Evolutionary conservation across 1,140 invertebrate genomes (phyloP).

Genomic region (Arctopsyche grandis): DNA sequence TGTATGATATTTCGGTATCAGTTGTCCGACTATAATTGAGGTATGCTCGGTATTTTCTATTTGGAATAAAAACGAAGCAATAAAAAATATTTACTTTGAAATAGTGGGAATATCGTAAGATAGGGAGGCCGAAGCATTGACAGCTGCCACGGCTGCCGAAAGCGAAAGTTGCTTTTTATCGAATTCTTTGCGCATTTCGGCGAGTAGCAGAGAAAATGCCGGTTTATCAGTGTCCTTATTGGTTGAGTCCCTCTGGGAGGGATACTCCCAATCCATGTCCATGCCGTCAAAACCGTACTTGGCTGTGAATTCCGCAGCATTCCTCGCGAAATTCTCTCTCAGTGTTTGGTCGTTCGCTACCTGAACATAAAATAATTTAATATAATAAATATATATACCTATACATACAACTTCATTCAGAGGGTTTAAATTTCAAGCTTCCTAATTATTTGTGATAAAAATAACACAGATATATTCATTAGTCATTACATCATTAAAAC

Average conservation of each 20-base stretch:
- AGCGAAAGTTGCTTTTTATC: conserved; percentile 65
- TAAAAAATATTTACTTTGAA: conserved; percentile 53
- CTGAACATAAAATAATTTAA: conserved; percentile 54
- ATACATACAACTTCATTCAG: not conserved
- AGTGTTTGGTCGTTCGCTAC: conserved; percentile 64
- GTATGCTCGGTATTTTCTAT: too few relatives aligned
- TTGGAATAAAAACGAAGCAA: too few relatives aligned
- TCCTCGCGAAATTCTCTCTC: conserved; percentile 71
- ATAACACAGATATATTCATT: not conserved
- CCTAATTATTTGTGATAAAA: not conserved
- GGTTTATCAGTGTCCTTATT: conserved; percentile 63
- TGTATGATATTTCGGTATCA: too few relatives aligned
- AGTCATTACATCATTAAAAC: too few relatives aligned
- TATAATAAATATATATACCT: not conserved
- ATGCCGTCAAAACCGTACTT: conserved; percentile 82
- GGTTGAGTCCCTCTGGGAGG: conserved; percentile 72
- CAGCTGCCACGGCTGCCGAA: conserved; percentile 72
- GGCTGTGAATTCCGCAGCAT: conserved; percentile 68
- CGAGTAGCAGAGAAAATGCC: conserved; percentile 67
- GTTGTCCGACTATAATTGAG: too few relatives aligned
- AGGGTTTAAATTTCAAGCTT: too few relatives aligned
- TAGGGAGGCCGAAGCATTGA: conserved; percentile 62
- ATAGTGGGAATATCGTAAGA: conserved; percentile 72
- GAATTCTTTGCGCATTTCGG: conserved; percentile 70
- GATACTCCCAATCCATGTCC: conserved; percentile 87